phyloP scores from a whole-genome alignment of 2,888 invertebrate species.

The Lasioglossum marginatum region DNA sequence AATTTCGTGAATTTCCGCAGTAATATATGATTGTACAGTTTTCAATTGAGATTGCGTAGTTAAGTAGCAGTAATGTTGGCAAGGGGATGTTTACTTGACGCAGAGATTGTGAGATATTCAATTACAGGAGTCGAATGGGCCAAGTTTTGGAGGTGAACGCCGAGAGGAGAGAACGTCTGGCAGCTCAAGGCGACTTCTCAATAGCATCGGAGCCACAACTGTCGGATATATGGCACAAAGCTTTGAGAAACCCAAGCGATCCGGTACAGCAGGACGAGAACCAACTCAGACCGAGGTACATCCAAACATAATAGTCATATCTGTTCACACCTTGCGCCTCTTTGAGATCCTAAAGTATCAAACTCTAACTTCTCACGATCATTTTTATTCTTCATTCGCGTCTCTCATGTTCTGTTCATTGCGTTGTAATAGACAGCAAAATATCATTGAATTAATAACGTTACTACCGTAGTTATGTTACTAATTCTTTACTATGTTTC shows the following conservation, averaged over 20 bases:
- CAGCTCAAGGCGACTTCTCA: conserved; percentile 81
- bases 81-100: background rate
- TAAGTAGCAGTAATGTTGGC: background rate
- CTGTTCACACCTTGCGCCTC: too few relatives aligned
- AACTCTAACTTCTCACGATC: background rate
- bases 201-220: conserved; percentile 82
- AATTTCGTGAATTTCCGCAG: too few relatives aligned
- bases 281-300: conserved; percentile 74
- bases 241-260: conserved; percentile 79
- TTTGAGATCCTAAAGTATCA: background rate
- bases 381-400: conserved; percentile 4
- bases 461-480: conserved; percentile 42
- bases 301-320: background rate
- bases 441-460: conserved; percentile 29
- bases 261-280: conserved; percentile 65
- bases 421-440: conserved; percentile 32
- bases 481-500: conserved; percentile 64
- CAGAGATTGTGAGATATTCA: background rate
- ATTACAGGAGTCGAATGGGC: conserved; percentile 74
- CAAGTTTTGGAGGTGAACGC: conserved; percentile 83
- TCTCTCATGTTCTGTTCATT: background rate
- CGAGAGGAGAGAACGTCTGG: conserved; percentile 83
- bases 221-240: conserved; percentile 84
- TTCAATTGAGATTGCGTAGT: background rate
- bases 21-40: background rate